Evolutionary conservation across 2,797 vertebrate species (phyloP).

Genomic region (Heteromormyrus szaboi): DNA sequence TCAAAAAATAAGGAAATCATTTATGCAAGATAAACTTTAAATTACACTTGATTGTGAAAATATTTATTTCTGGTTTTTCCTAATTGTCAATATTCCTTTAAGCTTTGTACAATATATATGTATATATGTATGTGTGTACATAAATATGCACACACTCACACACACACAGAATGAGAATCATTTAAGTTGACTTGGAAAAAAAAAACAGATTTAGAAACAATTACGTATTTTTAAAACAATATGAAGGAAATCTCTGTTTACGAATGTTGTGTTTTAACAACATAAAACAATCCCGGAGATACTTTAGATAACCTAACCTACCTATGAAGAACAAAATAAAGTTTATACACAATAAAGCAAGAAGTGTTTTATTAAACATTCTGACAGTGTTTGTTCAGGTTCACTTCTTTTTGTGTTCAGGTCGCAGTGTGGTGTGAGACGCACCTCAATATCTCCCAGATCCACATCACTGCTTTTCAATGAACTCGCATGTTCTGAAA

Average conservation of each 20-base stretch:
- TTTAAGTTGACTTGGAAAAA: background rate
- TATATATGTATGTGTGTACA: background rate
- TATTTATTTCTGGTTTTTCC: background rate
- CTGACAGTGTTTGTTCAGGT: background rate
- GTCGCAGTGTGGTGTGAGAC: background rate
- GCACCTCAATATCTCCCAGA: conserved; percentile 48
- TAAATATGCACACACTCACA: background rate
- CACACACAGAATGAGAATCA: background rate
- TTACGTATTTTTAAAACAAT: background rate
- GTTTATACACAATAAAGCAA: background rate
- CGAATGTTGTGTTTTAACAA: background rate
- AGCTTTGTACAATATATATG: background rate
- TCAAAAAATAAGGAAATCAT: background rate
- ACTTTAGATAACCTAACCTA: background rate
- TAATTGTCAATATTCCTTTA: background rate
- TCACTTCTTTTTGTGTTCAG: background rate
- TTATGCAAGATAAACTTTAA: background rate
- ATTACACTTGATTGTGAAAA: background rate
- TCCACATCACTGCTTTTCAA: conserved; percentile 41
- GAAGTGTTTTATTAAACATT: background rate
- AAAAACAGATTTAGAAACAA: background rate
- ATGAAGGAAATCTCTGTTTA: background rate
- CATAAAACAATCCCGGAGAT: background rate
- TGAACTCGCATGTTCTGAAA: conserved; percentile 39
- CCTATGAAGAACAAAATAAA: background rate